Conservation (phyloP, 2,797 vertebrate species). For the Poeciliopsis infans region DNA sequence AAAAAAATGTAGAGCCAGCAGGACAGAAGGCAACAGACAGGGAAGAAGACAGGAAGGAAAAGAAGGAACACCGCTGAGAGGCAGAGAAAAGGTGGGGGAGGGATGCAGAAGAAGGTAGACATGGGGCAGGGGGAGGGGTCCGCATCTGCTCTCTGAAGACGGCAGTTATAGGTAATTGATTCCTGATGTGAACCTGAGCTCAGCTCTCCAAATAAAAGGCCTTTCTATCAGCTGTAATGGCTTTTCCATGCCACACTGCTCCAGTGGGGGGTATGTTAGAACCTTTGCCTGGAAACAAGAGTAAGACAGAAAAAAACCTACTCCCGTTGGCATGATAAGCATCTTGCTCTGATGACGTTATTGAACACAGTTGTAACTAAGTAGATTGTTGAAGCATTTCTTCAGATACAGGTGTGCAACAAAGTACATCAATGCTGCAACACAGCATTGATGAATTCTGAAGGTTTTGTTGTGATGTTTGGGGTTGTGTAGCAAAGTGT, state of each 20-base stretch:
- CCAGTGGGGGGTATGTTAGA: slow-evolving; percentile 52
- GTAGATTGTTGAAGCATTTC: background rate
- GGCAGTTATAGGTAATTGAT: slow-evolving; percentile 77
- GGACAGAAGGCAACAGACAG: background rate
- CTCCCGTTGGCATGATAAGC: slow-evolving; percentile 34
- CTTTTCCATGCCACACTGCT: slow-evolving; percentile 72
- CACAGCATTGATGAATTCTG: background rate
- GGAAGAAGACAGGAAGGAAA: slow-evolving; percentile 5
- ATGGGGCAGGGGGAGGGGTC: slow-evolving; percentile 22
- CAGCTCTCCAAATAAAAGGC: slow-evolving; percentile 76
- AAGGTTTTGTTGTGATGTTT: background rate
- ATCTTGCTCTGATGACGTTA: slow-evolving; percentile 19
- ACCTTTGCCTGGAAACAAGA: slow-evolving; percentile 56
- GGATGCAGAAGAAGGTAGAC: slow-evolving; percentile 38
- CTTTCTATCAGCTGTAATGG: slow-evolving; percentile 78
- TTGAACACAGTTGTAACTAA: background rate
- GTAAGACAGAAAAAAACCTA: slow-evolving; percentile 25
- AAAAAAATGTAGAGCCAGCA: slow-evolving; percentile 15
- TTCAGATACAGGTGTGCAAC: background rate
- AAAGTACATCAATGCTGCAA: background rate
- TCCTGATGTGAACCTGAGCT: slow-evolving; percentile 82
- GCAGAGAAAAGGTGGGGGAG: slow-evolving; percentile 27
- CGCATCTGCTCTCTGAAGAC: slow-evolving; percentile 49
- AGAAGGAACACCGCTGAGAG: slow-evolving; percentile 15
- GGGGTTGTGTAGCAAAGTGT: background rate